These are phyloP conservation scores for Hapalemur alaotrensis DNA, from an alignment of 2,797 vertebrate species.

Conservation along the genomic window DNA sequence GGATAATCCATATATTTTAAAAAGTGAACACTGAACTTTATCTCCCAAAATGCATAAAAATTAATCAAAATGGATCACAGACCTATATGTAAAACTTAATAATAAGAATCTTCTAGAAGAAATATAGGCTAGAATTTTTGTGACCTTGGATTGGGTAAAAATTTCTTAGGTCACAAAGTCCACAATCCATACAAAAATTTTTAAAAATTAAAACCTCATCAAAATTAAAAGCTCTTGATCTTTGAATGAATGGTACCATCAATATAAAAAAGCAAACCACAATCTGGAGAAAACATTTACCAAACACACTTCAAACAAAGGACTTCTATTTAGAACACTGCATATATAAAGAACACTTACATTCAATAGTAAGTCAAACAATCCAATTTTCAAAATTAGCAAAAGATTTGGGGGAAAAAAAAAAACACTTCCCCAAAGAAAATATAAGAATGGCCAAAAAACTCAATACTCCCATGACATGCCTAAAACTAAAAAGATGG, in stretches of 20 bases:
- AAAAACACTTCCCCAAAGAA: not conserved
- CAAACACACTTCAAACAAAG: not conserved
- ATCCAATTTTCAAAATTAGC: not conserved
- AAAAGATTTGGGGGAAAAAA: not conserved
- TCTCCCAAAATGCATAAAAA: not conserved
- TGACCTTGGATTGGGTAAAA: not conserved
- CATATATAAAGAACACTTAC: not conserved
- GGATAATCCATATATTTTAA: not conserved
- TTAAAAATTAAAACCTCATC: not conserved
- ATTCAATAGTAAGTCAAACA: not conserved
- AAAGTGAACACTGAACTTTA: not conserved
- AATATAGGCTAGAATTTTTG: not conserved
- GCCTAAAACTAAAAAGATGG: not conserved
- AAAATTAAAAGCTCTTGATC: not conserved
- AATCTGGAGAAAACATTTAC: not conserved
- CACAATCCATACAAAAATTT: not conserved
- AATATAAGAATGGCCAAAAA: not conserved
- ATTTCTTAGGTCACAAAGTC: not conserved
- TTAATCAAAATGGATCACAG: not conserved
- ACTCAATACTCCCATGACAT: not conserved
- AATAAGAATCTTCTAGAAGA: not conserved
- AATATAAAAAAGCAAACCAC: not conserved
- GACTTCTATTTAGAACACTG: not conserved
- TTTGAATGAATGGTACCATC: not conserved
- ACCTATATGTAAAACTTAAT: not conserved